Base-by-base conservation (phyloP, 2,113 vertebrate genomes). In the Herpetotheres cachinnans region DNA sequence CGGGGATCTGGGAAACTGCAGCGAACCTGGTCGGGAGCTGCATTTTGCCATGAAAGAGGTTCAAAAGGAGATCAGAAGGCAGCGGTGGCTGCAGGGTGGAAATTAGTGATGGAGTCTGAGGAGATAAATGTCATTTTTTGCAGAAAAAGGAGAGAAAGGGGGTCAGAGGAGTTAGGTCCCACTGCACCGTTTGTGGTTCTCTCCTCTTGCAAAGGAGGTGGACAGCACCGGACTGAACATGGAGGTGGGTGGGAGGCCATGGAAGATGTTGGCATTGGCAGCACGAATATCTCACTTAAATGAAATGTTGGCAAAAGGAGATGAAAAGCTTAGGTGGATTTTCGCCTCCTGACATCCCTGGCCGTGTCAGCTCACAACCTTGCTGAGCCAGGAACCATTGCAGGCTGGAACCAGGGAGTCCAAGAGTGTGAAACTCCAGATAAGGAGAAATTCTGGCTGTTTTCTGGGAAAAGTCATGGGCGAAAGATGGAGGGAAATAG, bases 161-260 rank as follows among this genome's bases (percentile, higher is more conserved):
- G 14, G 72, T 88, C 20, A n/a, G 55, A 61, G 67, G 67, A 66
- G 26, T 72, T 30, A 36, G 55, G 30, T 80, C 30, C 36, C 56
- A 44, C 38, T 7, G 47, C 52, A 42, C 24, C 0, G 0, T 30
- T n/a, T 21, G 26, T 56, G 47, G 30, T 36, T 90, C 47, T 46
- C 13, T 83, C 47, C 16, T 62, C n/a, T 54, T 49, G 17, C 11
- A 19, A 54, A 71, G 44, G 46, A 61, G 11, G n/a, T 72, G 67
- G 67, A 27, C n/a, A 63, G 63, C 26, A 8, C 49, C 17, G 88
- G 56, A 5, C 42, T 77, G 74, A 69, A 6, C 8, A 1, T 14
- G 44, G 78, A 59, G 46, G 50, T 58, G 66, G 17, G 26, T 66
- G 36, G 44, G 79, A 80, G 85, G 36, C 20, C 16, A 5, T 3